Base-by-base conservation (phyloP, 2,888 invertebrate species). In the Clitarchus hookeri region DNA sequence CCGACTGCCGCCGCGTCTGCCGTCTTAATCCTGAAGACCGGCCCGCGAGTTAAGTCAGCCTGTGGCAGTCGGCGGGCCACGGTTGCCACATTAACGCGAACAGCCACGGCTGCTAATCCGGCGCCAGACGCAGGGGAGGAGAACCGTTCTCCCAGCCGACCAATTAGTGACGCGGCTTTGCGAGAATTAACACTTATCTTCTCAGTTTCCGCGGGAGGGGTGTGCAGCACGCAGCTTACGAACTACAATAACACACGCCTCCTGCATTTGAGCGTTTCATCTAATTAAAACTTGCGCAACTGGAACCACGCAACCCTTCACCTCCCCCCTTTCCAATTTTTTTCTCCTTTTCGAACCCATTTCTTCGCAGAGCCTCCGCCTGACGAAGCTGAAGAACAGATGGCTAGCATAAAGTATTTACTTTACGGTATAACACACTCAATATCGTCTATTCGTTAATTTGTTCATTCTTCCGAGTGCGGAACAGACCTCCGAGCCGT, bases 151-250 rank as follows among this genome's bases (percentile, higher is more conserved):
- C 48, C 48, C 48, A 48, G 65, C 65, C 65, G 65, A 65, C 65
- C 65, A 65, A 65, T 65, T 65, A 65, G 65, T 65, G 65, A 65
- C 65, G 65, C 65, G 65, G 65, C 65, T 65, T n/a, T 65, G 23
- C 65, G 65, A n/a, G 65, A 11, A n/a, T 65, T 65, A 65, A 65
- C 65, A 65, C 65, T 65, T n/a, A n/a, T n/a, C 65, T n/a, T 6
- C 19, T 65, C 19, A 9, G 19, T n/a, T n/a, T n/a, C 65, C 23
- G 13, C 65, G n/a, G 65, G 65, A 36, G 4, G 36, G 36, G 36
- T 36, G 65, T n/a, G 23, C 65, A n/a, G 65, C 65, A 19, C 23
- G 65, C 65, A 9, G 65, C 48, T 48, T 48, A 48, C 48, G 48
- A 8, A 48, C 48, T 48, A 13, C 65, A n/a, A n/a, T 19, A 53